phyloP scores from a whole-genome alignment of 2,888 invertebrate species.

The Apamea anceps region DNA sequence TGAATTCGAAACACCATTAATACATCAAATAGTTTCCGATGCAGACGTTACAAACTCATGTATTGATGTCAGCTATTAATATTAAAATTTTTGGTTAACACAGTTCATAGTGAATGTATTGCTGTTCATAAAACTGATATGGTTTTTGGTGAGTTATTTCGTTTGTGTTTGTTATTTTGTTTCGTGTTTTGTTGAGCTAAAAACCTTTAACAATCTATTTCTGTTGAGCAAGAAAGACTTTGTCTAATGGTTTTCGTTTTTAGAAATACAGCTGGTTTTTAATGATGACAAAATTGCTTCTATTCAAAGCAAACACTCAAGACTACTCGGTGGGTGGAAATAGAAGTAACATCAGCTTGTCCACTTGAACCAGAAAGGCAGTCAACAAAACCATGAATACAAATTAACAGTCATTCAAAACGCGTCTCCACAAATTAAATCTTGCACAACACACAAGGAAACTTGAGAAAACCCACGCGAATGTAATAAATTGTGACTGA shows the following conservation, averaged over 20 bases:
- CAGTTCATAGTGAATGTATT: slow-evolving; percentile 22
- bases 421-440: slow-evolving; percentile 48
- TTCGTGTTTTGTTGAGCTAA: slow-evolving; percentile 10
- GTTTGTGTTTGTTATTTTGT: slow-evolving; percentile 17
- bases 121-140: slow-evolving; percentile 53
- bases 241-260: neutral
- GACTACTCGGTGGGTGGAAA: neutral
- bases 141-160: slow-evolving; percentile 28
- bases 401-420: slow-evolving; percentile 50
- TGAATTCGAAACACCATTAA: slow-evolving; percentile 53
- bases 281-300: neutral
- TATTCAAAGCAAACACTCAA: neutral
- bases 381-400: slow-evolving; percentile 49
- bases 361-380: slow-evolving; percentile 14
- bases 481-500: slow-evolving; percentile 53
- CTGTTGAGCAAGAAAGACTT: neutral
- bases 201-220: neutral
- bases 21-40: slow-evolving; percentile 55
- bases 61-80: slow-evolving; percentile 63
- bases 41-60: slow-evolving; percentile 37
- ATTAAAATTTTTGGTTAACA: slow-evolving; percentile 59
- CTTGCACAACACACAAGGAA: slow-evolving; percentile 38
- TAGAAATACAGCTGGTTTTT: neutral
- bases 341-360: neutral
- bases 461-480: slow-evolving; percentile 55